phyloP scores from a whole-genome alignment of 2,113 vertebrate genomes.

The Peromyscus leucopus region DNA sequence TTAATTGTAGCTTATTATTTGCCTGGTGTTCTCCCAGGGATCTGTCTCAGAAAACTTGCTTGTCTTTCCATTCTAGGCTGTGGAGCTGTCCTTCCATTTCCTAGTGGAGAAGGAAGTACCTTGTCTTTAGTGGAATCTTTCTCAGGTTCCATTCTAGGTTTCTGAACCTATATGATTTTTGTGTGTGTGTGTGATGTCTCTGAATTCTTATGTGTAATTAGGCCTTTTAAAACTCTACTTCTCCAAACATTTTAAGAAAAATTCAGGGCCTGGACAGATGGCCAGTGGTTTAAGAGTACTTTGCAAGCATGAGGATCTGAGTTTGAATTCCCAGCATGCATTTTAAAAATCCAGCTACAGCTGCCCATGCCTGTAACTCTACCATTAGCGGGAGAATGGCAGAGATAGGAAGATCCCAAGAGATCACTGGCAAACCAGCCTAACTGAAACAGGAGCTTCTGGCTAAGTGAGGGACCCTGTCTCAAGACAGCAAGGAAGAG shows the following conservation, averaged over 20 bases:
- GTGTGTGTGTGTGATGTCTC: not conserved
- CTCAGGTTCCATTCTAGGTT: constrained; percentile 2
- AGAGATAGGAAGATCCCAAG: not conserved
- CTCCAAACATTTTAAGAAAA: constrained; percentile 46
- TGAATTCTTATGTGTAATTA: not conserved
- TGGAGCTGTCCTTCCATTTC: not conserved
- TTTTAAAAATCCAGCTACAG: not conserved
- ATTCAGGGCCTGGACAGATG: not conserved
- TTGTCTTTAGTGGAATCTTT: not conserved
- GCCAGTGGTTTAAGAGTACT: not conserved
- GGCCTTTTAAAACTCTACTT: not conserved
- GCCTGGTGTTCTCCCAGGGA: not conserved
- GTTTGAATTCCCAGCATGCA: not conserved
- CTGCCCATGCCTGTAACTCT: not conserved
- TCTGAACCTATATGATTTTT: constrained; percentile 13
- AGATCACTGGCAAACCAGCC: not conserved
- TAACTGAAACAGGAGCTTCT: not conserved
- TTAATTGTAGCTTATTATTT: constrained; percentile 14
- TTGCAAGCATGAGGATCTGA: not conserved
- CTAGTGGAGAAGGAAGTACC: not conserved
- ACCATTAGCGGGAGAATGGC: not conserved
- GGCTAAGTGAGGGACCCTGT: not conserved
- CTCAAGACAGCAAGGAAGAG: not conserved
- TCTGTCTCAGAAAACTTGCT: not conserved
- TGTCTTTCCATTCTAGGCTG: not conserved